Evolutionary conservation across 2,888 invertebrate genomes (phyloP).

Genomic region (Acronicta aceris): DNA sequence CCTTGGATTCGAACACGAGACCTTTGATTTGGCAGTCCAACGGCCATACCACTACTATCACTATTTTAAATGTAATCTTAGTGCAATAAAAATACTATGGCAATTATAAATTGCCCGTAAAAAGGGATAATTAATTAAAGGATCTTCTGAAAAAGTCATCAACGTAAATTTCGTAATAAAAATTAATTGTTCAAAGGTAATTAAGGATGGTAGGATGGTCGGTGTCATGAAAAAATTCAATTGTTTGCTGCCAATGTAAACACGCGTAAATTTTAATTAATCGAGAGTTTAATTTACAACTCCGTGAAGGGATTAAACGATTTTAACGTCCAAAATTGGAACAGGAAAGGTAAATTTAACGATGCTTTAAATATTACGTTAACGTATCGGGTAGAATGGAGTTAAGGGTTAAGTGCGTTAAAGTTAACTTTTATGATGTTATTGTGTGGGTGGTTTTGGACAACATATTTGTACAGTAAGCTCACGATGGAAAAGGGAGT

Average conservation of each 20-base stretch:
- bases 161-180: conserved; percentile 21
- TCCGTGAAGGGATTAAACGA: conserved; percentile 19
- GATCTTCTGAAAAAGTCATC: conserved; percentile 23
- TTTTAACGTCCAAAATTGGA: conserved; percentile 16
- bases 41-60: too few relatives aligned
- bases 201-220: conserved; percentile 15
- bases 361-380: conserved; percentile 17
- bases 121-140: conserved; percentile 15
- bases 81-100: too few relatives aligned
- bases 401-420: not conserved
- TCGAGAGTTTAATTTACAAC: conserved; percentile 20
- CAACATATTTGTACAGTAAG: not conserved
- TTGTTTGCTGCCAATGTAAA: conserved; percentile 21
- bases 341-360: conserved; percentile 17
- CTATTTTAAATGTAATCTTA: too few relatives aligned
- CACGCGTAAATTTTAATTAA: conserved; percentile 31
- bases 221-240: conserved; percentile 21
- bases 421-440: not conserved
- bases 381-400: conserved; percentile 8
- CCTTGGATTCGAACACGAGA: too few relatives aligned
- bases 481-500: too few relatives aligned
- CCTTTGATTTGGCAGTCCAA: too few relatives aligned
- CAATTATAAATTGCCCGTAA: not conserved
- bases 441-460: not conserved
- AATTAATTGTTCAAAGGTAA: conserved; percentile 26